Evolutionary conservation across 2,113 vertebrate genomes (phyloP).

Genomic region (Bubo bubo): DNA sequence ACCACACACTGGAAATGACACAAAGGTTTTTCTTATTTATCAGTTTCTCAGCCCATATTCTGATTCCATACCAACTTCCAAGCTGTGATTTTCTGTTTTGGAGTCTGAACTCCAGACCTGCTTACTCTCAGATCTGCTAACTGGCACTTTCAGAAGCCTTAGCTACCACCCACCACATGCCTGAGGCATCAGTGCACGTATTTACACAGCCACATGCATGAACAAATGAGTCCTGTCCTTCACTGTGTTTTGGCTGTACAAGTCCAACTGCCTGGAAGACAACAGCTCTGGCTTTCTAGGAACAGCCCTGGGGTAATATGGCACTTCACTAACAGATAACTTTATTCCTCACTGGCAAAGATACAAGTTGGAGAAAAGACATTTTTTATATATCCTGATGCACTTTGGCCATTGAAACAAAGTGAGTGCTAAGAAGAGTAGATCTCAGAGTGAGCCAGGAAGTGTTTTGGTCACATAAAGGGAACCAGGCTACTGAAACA

Average conservation of each 20-base stretch:
- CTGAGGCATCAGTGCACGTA: not conserved
- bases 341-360: not conserved
- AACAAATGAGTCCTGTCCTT: not conserved
- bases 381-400: not conserved
- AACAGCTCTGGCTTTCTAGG: not conserved
- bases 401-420: not conserved
- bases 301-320: not conserved
- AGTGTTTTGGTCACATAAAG: not conserved
- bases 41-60: not conserved
- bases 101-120: not conserved
- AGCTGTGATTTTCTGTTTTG: not conserved
- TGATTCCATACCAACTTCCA: not conserved
- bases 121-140: not conserved
- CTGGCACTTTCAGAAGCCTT: not conserved
- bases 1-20: not conserved
- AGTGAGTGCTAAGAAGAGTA: not conserved
- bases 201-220: accelerated
- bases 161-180: not conserved
- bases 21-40: not conserved
- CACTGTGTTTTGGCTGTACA: not conserved
- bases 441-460: not conserved
- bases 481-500: not conserved
- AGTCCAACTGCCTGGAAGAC: not conserved
- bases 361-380: not conserved
- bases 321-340: not conserved